Evolutionary conservation across 2,888 invertebrate species (phyloP), one percentile per base, ranked within the genome.

Genomic region (Dermolepida albohirtum): DNA sequence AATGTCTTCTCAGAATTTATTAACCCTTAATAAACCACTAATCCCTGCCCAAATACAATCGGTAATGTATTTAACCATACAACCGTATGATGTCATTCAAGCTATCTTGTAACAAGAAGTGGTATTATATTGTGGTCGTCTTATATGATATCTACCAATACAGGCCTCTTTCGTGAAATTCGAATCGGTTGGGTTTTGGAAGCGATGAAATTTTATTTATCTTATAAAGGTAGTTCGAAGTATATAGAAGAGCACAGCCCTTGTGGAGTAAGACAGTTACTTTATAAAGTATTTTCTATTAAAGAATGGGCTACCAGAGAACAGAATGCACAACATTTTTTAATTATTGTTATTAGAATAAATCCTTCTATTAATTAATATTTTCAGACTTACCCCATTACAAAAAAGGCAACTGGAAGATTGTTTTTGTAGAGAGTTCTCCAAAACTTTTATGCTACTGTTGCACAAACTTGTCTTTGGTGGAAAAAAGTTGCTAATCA

Each of bases 11-110:
- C n/a, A n/a, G n/a, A n/a, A n/a, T n/a, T n/a, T n/a, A n/a, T n/a
- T n/a, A n/a, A n/a, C n/a, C n/a, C 95, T 99, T 78, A 97, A 97
- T 83, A 97, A 97, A 79, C 99, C 99, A 0, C 92, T 98, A 90
- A 96, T 97, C 0, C 99, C 99, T 0, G 90, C 92, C 1, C 97
- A 98, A 85, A 96, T 99, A 64, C 93, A 96, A 78, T 90, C 92
- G 27, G 94, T 97, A 6, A 91, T 98, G 86, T 98, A 97, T 83
- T 90, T 90, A 12, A 92, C 91, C 5, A 94, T 95, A 73, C 95
- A 95, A 80, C 93, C 94, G 0, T 93, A 94, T 77, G 94, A 98
- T 83, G 89, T 96, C 22, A 93, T 96, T 68, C 95, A 95, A 73
- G 95, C 96, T 1, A 97, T 97, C 0, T 84, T 97, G 55, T 96